Base-by-base conservation (phyloP, 2,888 invertebrate genomes). In the Ctena decussata region DNA sequence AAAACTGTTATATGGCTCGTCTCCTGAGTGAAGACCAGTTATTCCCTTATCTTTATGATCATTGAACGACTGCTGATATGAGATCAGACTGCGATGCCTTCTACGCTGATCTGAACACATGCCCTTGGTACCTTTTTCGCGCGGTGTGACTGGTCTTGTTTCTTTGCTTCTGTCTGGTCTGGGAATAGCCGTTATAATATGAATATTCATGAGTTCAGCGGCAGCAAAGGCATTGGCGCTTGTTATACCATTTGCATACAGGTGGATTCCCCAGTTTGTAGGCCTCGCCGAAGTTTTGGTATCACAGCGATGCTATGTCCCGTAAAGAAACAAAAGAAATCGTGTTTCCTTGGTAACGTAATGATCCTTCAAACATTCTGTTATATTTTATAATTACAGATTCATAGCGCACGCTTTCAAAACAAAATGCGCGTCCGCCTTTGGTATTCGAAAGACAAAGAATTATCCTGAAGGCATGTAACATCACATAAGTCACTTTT, bases 171-270 rank as follows among this genome's bases (percentile, higher is more conserved):
- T n/a, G n/a, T n/a, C 15, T 41, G 41, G 15, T 21, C 49, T 49
- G 49, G 5, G 21, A 24, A 11, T 60, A 11, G 5, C 60, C 60
- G 30, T 60, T 30, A 65, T 8, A 32, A 30, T 35, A 65, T 65
- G 65, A 65, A 65, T 65, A 65, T 65, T 65, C 65, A 65, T 15
- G 18, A 11, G 18, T 65, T 35, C 32, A 8, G 35, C 18, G 35
- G 27, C 15, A 65, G 35, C 32, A 35, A 65, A 35, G 2, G 18
- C 15, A 21, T 35, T 24, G 1, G 32, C 32, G 18, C 15, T 35
- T 60, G 27, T 30, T 65, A 30, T 35, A 80, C 83, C 60, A 87
- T 87, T 87, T 87, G 82, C 84, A 87, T 87, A 87, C 87, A 87
- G 87, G 77, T 87, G 87, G 39, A 30, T 60, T 60, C 39, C 57